Evolutionary conservation across 2,888 invertebrate species (phyloP), one percentile per base, ranked within the genome.

Genomic region (Xestobium rufovillosum): DNA sequence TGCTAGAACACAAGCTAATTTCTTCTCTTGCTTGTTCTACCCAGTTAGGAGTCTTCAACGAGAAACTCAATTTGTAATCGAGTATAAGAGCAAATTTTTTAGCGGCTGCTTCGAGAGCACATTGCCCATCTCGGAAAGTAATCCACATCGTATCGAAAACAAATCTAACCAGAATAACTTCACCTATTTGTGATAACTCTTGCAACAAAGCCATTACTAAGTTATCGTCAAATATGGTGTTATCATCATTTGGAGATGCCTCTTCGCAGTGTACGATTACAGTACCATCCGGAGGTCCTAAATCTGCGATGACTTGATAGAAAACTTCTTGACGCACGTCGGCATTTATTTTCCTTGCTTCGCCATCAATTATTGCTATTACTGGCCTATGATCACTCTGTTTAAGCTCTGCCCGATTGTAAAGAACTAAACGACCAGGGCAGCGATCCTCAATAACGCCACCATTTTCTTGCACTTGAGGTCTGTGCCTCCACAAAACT

Each of bases 381-480:
- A 98, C 96, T 2, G 98, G 97, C 40, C 97, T 76, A 68, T 97
- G 96, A 66, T 97, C 96, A 58, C 95, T 95, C 61, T 95, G 95
- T 61, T 95, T 96, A 39, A 98, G 68, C 65, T 98, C 96, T 3
- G 94, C 88, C 47, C 91, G 72, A 2, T 92, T 91, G 63, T 98
- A 98, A 61, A 87, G 83, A 19, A 92, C 66, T 38, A 94, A 68
- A 54, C 78, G 79, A 3, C 94, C 94, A 25, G 56, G 53, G 54
- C 77, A 79, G 73, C 84, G 78, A 47, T 83, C 80, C 1, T 75
- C 70, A 2, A 67, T 63, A 15, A 60, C 59, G 60, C 82, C 82
- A 28, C 78, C 51, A 10, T 55, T 46, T 51, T 86, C 85, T 14
- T 80, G 73, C 13, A 80, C 72, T 38, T 83, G 75, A 57, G 79